Evolutionary conservation across 1,140 invertebrate genomes (phyloP).

Genomic region (Sipha flava): DNA sequence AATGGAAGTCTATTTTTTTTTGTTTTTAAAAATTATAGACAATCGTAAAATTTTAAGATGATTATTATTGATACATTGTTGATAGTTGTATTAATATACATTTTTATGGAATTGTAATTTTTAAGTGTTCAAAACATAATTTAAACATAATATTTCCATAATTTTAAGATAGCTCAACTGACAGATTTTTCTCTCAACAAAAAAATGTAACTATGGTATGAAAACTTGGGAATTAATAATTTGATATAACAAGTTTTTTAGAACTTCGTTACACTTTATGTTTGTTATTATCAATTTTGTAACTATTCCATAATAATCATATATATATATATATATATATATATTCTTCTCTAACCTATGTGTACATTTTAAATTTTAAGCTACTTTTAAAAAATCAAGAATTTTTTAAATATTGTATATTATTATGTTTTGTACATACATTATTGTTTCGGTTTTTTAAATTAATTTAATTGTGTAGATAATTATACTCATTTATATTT

Average conservation of each 20-base stretch:
- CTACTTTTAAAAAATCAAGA: background rate
- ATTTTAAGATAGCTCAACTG: conserved; percentile 27
- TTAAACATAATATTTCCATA: background rate
- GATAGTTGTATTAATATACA: background rate
- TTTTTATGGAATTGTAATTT: background rate
- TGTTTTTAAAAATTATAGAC: conserved; percentile 18
- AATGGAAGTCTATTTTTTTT: conserved; percentile 23
- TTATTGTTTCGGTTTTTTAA: background rate
- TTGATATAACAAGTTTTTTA: background rate
- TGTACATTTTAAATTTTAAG: background rate
- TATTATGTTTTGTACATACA: conserved; percentile 17
- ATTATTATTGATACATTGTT: conserved; percentile 4
- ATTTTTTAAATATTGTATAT: background rate
- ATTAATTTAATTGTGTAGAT: conserved; percentile 26
- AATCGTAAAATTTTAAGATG: conserved; percentile 21
- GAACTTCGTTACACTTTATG: background rate
- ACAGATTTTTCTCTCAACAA: background rate
- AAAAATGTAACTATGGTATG: background rate
- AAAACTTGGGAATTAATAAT: background rate
- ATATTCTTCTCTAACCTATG: conserved; percentile 17
- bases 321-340: background rate
- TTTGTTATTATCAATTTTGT: conserved; percentile 12
- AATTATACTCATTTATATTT: conserved; percentile 32
- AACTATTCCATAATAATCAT: conserved; percentile 15
- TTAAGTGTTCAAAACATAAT: background rate